These are phyloP conservation scores for Petroica traversi DNA, from an alignment of 2,113 vertebrate genomes.

Conservation along the genomic window DNA sequence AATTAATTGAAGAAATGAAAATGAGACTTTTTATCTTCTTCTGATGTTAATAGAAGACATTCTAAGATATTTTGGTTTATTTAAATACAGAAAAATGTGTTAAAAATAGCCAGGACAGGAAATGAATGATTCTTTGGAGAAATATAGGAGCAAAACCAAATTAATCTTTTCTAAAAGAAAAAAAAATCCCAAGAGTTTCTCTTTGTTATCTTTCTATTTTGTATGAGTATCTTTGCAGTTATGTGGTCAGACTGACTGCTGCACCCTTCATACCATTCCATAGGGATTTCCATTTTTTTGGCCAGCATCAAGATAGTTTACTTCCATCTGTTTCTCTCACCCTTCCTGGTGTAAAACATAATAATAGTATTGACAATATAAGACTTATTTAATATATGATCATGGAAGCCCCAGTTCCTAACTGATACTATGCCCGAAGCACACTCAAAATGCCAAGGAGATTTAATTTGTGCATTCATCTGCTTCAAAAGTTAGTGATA, in stretches of 20 bases:
- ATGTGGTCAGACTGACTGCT: neutral
- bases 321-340: neutral
- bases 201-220: neutral
- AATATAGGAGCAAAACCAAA: neutral
- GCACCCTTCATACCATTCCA: neutral
- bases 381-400: neutral
- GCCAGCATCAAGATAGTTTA: neutral
- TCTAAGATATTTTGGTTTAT: neutral
- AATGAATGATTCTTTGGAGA: neutral
- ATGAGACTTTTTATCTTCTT: neutral
- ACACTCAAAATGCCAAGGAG: neutral
- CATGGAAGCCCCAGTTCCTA: neutral
- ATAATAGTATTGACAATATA: neutral
- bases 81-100: neutral
- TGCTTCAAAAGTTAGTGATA: neutral
- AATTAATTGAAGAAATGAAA: neutral
- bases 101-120: neutral
- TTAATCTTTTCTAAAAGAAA: neutral
- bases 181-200: neutral
- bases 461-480: neutral
- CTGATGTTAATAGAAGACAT: neutral
- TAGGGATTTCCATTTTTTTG: neutral
- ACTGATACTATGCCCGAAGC: neutral
- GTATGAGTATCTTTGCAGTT: neutral
- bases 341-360: neutral